phyloP scores from a whole-genome alignment of 1,140 invertebrate genomes.

The Dufourea novaeangliae region DNA sequence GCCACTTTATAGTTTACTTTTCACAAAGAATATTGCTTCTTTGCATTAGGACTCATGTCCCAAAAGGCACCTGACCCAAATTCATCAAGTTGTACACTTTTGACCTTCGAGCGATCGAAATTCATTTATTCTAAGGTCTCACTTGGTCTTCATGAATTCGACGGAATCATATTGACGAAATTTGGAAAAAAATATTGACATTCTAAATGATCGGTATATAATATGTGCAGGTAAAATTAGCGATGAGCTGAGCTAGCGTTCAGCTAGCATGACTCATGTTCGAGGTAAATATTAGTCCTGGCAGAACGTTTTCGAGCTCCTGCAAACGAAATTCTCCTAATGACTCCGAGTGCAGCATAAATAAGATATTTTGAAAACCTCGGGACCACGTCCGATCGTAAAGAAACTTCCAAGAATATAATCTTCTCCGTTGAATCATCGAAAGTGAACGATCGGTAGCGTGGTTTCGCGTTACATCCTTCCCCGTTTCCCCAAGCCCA shows the following conservation, averaged over 20 bases:
- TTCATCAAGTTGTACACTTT: too few relatives aligned
- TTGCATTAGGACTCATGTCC: too few relatives aligned
- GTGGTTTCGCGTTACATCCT: background rate
- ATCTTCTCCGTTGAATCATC: background rate
- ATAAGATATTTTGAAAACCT: background rate
- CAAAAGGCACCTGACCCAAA: too few relatives aligned
- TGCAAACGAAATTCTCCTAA: background rate
- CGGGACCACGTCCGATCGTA: background rate
- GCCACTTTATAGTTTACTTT: too few relatives aligned
- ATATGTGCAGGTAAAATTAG: background rate
- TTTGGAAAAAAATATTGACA: background rate
- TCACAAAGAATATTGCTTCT: too few relatives aligned
- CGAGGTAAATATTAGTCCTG: background rate
- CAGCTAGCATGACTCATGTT: background rate
- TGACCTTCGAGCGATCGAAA: too few relatives aligned
- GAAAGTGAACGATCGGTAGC: background rate
- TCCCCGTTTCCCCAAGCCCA: background rate
- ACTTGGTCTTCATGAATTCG: too few relatives aligned
- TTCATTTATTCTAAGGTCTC: too few relatives aligned
- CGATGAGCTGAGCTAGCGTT: background rate
- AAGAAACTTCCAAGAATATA: background rate
- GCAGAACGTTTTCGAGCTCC: background rate
- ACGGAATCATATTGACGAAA: background rate
- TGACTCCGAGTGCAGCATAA: background rate
- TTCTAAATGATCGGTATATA: background rate